Evolutionary conservation across 30 jellyfish, hydroid and myxozoan genomes (phyloP).

Genomic region (Pelagia noctiluca): DNA sequence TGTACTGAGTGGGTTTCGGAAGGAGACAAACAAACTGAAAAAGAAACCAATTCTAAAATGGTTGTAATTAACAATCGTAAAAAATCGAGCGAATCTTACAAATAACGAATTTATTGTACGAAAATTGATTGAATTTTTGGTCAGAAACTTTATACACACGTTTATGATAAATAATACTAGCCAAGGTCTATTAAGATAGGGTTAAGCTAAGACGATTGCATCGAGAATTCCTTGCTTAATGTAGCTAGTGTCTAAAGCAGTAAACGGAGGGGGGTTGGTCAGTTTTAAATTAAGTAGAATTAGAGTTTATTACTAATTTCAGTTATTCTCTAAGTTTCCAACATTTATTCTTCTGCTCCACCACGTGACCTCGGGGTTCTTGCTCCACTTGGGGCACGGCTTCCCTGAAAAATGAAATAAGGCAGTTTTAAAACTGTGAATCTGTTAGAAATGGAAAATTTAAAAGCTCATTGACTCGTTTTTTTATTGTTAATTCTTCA

Average conservation of each 20-base stretch:
- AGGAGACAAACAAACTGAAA: background rate
- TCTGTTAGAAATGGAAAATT: no score
- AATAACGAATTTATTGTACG: slow-evolving; percentile 57
- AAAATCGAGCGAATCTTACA: slow-evolving; percentile 44
- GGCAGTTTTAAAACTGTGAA: no score
- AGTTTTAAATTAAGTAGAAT: no score
- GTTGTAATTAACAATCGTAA: slow-evolving; percentile 54
- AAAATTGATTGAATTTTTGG: slow-evolving; percentile 23
- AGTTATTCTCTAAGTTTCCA: background rate
- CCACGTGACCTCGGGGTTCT: slow-evolving; percentile 93
- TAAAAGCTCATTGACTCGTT: no score
- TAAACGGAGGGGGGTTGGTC: no score
- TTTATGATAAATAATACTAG: slow-evolving; percentile 25
- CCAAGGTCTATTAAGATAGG: background rate
- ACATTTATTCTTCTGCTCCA: slow-evolving; percentile 55
- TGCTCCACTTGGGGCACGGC: slow-evolving; percentile 97
- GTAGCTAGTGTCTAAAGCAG: no score
- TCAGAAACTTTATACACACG: slow-evolving; percentile 70
- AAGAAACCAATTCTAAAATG: slow-evolving; percentile 14
- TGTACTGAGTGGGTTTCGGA: no score
- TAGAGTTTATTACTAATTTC: slow-evolving; percentile 23
- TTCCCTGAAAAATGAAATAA: slow-evolving; percentile 65
- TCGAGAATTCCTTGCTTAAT: no score
- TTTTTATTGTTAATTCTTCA: no score
- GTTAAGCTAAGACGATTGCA: no score